These are phyloP conservation scores for Notocelia uddmanniana DNA, from an alignment of 2,888 invertebrate species.

Conservation along the genomic window DNA sequence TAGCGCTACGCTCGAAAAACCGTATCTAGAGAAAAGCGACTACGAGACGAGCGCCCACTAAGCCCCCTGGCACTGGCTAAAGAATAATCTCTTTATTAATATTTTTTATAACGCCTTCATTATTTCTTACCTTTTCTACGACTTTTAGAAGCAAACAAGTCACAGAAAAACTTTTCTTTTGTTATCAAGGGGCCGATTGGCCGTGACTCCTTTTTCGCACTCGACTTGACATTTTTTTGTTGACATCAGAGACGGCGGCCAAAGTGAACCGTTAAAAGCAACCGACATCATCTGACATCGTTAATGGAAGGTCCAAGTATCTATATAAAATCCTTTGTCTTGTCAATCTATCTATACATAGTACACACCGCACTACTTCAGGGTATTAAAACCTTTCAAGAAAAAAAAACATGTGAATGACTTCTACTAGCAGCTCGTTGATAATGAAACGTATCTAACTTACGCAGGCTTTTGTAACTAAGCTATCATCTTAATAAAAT, in stretches of 20 bases:
- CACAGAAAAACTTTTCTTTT: background rate
- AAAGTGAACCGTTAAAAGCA: conserved; percentile 15
- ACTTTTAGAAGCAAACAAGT: background rate
- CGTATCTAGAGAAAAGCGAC: too few species aligned
- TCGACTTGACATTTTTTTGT: conserved; percentile 16
- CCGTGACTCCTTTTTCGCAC: background rate
- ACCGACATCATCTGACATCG: conserved; percentile 6
- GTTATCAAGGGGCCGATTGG: background rate
- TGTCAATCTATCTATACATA: conserved; percentile 3
- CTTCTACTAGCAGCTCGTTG: too few species aligned
- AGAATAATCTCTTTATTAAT: background rate
- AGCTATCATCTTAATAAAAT: too few species aligned
- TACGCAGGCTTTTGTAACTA: too few species aligned
- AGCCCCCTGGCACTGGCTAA: too few species aligned
- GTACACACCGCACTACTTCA: background rate
- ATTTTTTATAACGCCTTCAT: background rate
- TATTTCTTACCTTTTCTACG: background rate
- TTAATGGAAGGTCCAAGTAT: conserved; percentile 25
- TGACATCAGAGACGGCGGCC: background rate
- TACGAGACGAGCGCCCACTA: too few species aligned
- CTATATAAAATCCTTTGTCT: conserved; percentile 22
- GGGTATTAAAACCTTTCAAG: background rate
- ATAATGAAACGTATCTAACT: too few species aligned
- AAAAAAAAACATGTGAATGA: background rate
- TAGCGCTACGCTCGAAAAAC: too few species aligned